phyloP scores from a whole-genome alignment of 2,113 vertebrate species.

The Myanophis thanlyinensis region DNA sequence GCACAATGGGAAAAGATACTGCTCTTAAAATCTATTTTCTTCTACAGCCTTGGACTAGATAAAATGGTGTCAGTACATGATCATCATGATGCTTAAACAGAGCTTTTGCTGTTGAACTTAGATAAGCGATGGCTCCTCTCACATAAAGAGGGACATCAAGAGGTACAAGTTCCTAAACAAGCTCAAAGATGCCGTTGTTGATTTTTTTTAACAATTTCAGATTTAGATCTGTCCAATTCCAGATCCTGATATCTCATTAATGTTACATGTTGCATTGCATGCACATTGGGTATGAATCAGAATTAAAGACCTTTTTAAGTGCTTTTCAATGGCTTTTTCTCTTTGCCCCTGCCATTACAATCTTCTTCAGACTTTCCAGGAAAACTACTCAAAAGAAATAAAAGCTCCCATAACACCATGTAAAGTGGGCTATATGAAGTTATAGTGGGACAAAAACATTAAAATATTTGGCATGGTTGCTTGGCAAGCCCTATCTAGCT shows the following conservation, averaged over 20 bases:
- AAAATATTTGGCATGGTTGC: neutral
- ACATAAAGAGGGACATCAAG: neutral
- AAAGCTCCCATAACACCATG: neutral
- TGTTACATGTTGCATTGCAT: neutral
- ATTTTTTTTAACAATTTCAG: neutral
- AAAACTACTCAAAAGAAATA: neutral
- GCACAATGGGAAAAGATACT: neutral
- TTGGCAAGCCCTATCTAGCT: neutral
- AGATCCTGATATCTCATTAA: neutral
- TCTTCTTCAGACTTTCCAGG: neutral
- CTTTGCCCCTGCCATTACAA: neutral
- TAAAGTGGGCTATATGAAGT: neutral
- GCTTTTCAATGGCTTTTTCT: neutral
- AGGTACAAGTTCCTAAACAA: neutral
- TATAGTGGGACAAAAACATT: neutral
- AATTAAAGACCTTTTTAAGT: neutral
- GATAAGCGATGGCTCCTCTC: neutral
- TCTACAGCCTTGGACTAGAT: neutral
- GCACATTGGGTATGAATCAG: neutral
- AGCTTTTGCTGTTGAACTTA: neutral
- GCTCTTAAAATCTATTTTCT: neutral
- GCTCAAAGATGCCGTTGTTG: neutral
- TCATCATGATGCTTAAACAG: neutral
- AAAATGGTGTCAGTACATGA: neutral
- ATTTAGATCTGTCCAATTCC: neutral